Evolutionary conservation across 2,113 vertebrate species (phyloP), one percentile per base, ranked within the genome.

Genomic region (Podarcis cretensis): DNA sequence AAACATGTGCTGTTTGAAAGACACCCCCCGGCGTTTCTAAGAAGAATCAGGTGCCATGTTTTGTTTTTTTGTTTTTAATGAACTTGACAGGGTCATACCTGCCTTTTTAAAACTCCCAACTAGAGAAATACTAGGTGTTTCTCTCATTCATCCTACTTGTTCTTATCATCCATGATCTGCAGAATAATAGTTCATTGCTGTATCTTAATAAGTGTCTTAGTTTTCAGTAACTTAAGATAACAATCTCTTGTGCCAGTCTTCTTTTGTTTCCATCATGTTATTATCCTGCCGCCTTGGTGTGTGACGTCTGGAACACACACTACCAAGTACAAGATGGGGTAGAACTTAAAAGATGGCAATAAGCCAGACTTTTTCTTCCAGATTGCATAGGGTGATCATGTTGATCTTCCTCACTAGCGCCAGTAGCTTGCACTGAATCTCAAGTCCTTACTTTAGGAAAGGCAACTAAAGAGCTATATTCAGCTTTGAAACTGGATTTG

Each of bases 371-470:
- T 87, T 2, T 82, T 63, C 87, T 66, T 83, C 65, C 84, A 30
- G 57, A 37, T 32, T 74, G 35, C 90, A 48, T 35, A 93, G 57
- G 65, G 16, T 32, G 90, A 87, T 75, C 0, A 27, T 87, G 86
- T 48, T 32, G 6, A 75, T 83, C 91, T 76, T 54, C 71, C 73
- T 4, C 6, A 10, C 83, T 73, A 59, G 73, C 87, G 66, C 91
- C 90, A 88, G 63, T 81, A 89, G 81, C 57, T 86, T 90, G 63
- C 79, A 90, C 91, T n/a, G 73, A 94, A 89, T 37, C 77, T n/a
- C 37, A 14, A 1, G 43, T 90, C 78, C 48, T 57, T 92, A 84
- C 57, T 43, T 9, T 20, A 3, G 35, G 86, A 90, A 89, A 80
- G 83, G 43, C 78, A 77, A 0, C 80, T 86, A 90, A 76, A 83